Base-by-base conservation (phyloP, 2,888 invertebrate species). In the Dascillus cervinus region DNA sequence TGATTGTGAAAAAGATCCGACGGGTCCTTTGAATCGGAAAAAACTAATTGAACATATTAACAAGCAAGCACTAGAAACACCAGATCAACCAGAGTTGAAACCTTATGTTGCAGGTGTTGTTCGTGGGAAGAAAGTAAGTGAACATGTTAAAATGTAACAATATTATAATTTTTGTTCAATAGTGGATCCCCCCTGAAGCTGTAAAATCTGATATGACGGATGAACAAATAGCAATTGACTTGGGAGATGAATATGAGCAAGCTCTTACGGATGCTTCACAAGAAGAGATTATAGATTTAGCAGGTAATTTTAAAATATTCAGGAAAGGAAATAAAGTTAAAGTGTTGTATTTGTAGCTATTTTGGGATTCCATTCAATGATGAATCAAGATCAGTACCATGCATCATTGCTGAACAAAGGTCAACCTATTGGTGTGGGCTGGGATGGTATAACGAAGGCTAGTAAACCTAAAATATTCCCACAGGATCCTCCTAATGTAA, bases 331-430 rank as follows among this genome's bases (percentile, higher is more conserved):
- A 11, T 24, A 10, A 3, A 3, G 3, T 24, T 24, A 11, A n/a
- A 9, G 4, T 24, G 15, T 29, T 26, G 33, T 19, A n/a, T 25
- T 34, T 28, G 2, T 69, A 90, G 96, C 95, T 64, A 94, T 96
- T 66, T 78, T 96, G 60, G 98, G 97, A 58, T 95, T 99, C 78
- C 97, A 98, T 71, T 96, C 96, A 42, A 96, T 99, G 91, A 89
- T 99, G 84, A 98, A 96, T 66, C 98, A 99, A 72, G 95, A 96
- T 62, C 98, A 98, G 70, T 98, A 95, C 69, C 95, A 97, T 71
- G 94, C 95, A 39, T 96, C 97, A 21, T 72, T 92, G 39, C 68
- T 89, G 44, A 92, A 91, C 71, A 91, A 91, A 68, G 89, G 87
- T 13, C 88, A 90, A 60, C 88, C 88, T 0, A 76, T 88, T 39